A percentile compares a stretch with the other conserved stretches of the same genome.
These are phyloP conservation scores for Cotesia chilonis DNA, from an alignment of 1,140 invertebrate species.

Conservation along the genomic window DNA sequence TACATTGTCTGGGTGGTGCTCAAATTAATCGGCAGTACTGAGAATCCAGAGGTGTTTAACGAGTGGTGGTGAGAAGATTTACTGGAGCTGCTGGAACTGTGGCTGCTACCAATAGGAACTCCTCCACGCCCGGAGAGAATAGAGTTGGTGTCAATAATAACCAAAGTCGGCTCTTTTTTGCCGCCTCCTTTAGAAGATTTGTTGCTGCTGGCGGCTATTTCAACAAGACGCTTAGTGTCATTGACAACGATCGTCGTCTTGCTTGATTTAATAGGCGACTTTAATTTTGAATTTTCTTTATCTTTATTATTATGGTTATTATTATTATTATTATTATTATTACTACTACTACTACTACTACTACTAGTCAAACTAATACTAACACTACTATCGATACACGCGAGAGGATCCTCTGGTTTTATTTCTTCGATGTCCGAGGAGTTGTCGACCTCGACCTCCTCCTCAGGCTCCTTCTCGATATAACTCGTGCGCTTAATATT, in stretches of 20 bases:
- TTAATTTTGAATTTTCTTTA: conserved; percentile 58
- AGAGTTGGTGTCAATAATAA: conserved; percentile 82
- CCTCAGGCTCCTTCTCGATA: conserved; percentile 70
- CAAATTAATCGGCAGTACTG: conserved; percentile 66
- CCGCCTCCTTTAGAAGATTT: conserved; percentile 67
- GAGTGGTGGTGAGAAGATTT: conserved; percentile 51
- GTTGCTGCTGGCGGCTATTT: conserved; percentile 72
- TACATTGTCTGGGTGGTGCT: conserved; percentile 68
- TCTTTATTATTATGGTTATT: conserved; percentile 47
- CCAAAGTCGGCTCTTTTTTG: conserved; percentile 79
- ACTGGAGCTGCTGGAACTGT: conserved; percentile 10
- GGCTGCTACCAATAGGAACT: conserved; percentile 65
- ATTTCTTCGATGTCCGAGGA: conserved; percentile 74
- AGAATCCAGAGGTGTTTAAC: conserved; percentile 58
- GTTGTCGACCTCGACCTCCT: conserved; percentile 71
- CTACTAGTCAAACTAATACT: too few species aligned
- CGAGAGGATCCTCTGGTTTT: conserved; percentile 74
- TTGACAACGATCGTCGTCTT: conserved; percentile 76
- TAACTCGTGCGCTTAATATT: conserved; percentile 73
- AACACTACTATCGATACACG: conserved; percentile 55
- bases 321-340: too few species aligned
- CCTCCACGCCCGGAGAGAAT: conserved; percentile 73
- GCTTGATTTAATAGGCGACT: conserved; percentile 61
- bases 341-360: too few species aligned
- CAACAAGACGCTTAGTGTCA: conserved; percentile 77